Percentiles rank a stretch among this genome's conserved stretches.
Evolutionary conservation across 2,113 vertebrate species (phyloP).

Genomic region (Protobothrops mucrosquamatus): DNA sequence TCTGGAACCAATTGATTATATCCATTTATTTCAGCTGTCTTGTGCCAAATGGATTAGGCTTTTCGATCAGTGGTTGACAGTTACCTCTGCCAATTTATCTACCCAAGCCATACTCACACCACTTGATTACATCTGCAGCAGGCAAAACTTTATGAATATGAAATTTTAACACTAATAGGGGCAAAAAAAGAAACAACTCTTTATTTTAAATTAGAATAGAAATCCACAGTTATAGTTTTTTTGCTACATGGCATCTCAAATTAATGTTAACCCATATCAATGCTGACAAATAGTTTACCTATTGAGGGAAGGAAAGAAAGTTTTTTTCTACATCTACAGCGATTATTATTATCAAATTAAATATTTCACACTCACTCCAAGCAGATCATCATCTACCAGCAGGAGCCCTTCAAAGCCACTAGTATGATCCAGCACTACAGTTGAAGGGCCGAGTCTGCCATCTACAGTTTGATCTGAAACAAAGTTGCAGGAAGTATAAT

Average conservation of each 20-base stretch:
- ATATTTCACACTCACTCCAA: slow-evolving; percentile 81
- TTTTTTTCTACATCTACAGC: background rate
- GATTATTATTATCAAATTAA: background rate
- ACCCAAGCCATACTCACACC: background rate
- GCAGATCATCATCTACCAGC: slow-evolving; percentile 93
- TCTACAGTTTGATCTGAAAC: slow-evolving; percentile 74
- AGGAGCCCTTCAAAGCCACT: slow-evolving; percentile 95
- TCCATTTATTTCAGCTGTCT: background rate
- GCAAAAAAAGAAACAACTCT: background rate
- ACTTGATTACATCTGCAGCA: background rate
- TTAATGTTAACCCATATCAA: background rate
- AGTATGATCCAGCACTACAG: slow-evolving; percentile 93
- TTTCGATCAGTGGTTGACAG: background rate
- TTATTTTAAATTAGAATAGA: background rate
- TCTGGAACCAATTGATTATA: background rate
- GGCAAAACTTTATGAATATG: background rate
- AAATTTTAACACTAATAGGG: background rate
- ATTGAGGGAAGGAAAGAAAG: background rate
- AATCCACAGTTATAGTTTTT: background rate
- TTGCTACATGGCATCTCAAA: background rate
- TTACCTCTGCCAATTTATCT: background rate
- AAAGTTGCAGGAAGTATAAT: slow-evolving; percentile 51
- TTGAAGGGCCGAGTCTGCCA: slow-evolving; percentile 87
- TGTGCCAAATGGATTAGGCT: background rate
- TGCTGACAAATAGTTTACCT: background rate